These are phyloP conservation scores for Epinephelus malabaricus DNA, from an alignment of 2,797 vertebrate species.

Conservation along the genomic window DNA sequence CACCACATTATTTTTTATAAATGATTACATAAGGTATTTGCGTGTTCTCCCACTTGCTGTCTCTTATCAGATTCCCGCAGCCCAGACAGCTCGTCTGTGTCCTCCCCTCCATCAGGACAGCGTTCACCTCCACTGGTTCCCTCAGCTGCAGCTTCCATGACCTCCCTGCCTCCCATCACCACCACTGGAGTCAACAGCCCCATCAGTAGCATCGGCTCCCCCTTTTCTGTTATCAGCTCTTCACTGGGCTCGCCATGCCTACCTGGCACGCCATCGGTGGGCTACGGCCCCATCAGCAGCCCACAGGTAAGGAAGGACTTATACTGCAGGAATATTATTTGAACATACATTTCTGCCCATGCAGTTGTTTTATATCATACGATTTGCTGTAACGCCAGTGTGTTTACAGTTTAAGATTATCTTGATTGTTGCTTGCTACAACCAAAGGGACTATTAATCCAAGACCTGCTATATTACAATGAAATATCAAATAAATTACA, in stretches of 20 bases:
- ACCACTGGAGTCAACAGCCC: slow-evolving; percentile 85
- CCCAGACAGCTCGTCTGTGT: slow-evolving; percentile 93
- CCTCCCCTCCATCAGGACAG: slow-evolving; percentile 87
- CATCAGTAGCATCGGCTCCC: slow-evolving; percentile 91
- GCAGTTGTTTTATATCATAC: not conserved
- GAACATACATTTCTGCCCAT: not conserved
- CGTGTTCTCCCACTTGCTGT: not conserved
- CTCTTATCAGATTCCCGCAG: slow-evolving; percentile 88
- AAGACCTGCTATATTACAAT: not conserved
- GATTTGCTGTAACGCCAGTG: too few species aligned
- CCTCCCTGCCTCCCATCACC: slow-evolving; percentile 83
- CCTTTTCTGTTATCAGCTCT: slow-evolving; percentile 95
- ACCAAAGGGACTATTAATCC: not conserved
- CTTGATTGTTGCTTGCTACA: not conserved
- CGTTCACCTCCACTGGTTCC: slow-evolving; percentile 85
- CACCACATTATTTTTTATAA: not conserved
- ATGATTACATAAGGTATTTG: not conserved
- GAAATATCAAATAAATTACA: too few species aligned
- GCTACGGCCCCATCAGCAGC: slow-evolving; percentile 95
- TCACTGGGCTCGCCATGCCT: slow-evolving; percentile 93
- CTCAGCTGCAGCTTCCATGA: slow-evolving; percentile 83
- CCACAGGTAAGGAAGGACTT: slow-evolving; percentile 87
- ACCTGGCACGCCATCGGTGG: slow-evolving; percentile 91
- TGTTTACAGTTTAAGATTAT: not conserved
- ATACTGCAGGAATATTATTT: not conserved